Base-by-base conservation (phyloP, 2,797 vertebrate species). In the Octomys mimax region DNA sequence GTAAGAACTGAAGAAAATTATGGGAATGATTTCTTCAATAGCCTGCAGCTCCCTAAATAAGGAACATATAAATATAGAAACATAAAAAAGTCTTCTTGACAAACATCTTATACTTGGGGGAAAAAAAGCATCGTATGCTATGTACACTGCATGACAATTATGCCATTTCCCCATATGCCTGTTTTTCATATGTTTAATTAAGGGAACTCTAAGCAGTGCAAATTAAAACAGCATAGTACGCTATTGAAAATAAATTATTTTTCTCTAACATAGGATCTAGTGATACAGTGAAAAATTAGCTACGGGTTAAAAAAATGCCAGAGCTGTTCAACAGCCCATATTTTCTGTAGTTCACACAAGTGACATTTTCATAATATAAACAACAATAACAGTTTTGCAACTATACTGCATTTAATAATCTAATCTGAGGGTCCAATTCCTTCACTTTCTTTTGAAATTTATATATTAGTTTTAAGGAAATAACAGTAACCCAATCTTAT, bases 131-230 rank as follows among this genome's bases (percentile, higher is more conserved):
- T 94, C 36, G 33, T 94, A 87, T 81, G 46, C 16, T 73, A 86
- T 71, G 82, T 83, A 80, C 33, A 52, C 14, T 90, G 68, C 52
- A 90, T 92, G 79, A 80, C 46, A 93, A 87, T 84, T 90, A 94
- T 75, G 62, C 54, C 11, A 83, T 39, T 80, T 4, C n/a, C 4
- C 28, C 68, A 18, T 89, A 89, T 59, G 70, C 6, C 46, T 91
- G 39, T 70, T 94, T 90, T 88, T 92, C 66, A 77, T 77, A 64
- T 75, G 57, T 96, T 95, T 97, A 97, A 95, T 96, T 96, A 95
- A 86, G 77, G 87, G 36, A 93, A 87, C 59, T 96, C 73, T 75
- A 96, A 94, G 49, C 19, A 89, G 4, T 95, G 4, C 12, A 97
- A 94, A 96, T 96, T 94, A 96, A 96, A 93, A 92, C n/a, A 84